phyloP scores from a whole-genome alignment of 2,888 invertebrate genomes.

The Teleogryllus oceanicus region DNA sequence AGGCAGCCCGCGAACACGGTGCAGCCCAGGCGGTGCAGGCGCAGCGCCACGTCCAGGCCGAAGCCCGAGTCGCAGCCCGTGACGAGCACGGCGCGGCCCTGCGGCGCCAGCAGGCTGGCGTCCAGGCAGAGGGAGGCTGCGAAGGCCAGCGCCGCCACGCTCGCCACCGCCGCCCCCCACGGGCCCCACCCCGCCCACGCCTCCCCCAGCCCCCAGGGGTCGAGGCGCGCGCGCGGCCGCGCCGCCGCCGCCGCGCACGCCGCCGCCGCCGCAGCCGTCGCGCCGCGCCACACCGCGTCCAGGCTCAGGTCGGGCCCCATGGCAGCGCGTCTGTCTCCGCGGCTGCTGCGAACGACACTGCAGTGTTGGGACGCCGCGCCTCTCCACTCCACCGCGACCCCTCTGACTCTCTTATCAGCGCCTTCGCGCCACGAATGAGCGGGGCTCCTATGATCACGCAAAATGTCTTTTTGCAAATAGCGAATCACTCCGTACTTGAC shows the following conservation, averaged over 20 bases:
- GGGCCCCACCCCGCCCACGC: background rate
- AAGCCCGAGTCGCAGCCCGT: constrained; percentile 41
- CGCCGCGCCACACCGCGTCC: background rate
- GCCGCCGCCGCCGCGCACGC: background rate
- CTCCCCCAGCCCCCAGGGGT: background rate
- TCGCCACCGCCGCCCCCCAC: no score
- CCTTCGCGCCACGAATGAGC: no score
- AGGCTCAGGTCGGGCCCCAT: constrained; percentile 8
- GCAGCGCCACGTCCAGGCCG: constrained; percentile 38
- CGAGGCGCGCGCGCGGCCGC: background rate
- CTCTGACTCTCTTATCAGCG: no score
- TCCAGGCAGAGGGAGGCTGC: background rate
- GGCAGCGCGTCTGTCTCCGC: no score
- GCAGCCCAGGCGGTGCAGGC: constrained; percentile 41
- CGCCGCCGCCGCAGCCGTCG: background rate
- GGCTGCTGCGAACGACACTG: no score
- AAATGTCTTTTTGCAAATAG: no score
- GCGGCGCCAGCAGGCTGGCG: constrained; percentile 25
- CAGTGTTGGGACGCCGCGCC: no score
- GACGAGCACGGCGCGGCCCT: constrained; percentile 38
- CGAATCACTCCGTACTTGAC: no score
- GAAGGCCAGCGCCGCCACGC: background rate
- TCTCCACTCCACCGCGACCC: no score
- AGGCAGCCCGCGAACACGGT: constrained; percentile 45
- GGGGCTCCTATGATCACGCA: no score